Evolutionary conservation across 2,113 vertebrate species (phyloP), one percentile per base, ranked within the genome.

Genomic region (Alligator mississippiensis): DNA sequence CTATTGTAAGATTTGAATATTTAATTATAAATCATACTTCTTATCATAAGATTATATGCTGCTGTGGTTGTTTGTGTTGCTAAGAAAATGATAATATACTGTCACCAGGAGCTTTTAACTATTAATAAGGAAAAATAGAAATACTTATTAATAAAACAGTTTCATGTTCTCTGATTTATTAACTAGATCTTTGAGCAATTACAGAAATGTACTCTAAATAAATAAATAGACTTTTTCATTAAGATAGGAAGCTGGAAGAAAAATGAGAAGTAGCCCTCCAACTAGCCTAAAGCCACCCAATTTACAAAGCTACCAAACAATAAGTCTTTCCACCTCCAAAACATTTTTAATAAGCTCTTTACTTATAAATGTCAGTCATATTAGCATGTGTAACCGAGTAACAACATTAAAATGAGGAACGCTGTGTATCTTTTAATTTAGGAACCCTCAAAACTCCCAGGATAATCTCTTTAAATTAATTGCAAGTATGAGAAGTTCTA

Each of bases 381-480:
- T 92, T 94, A 94, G 58, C 28, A 68, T 88, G 58, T 63, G 59
- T 17, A 77, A 38, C 83, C 58, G 68, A 81, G 57, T 87, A 85
- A 79, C 14, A 82, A 82, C 75, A 89, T 84, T 92, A 74, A 77
- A 30, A 88, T 75, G 64, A 94, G 80, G 14, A 60, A 59, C 1
- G 11, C 64, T 91, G 90, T 90, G 84, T 54, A 74, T 80, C 63
- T 88, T 94, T 95, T 93, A 93, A 95, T 58, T 85, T 88, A 64
- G 5, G 34, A 82, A 30, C 47, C 84, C 54, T 88, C 74, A 60
- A 90, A 79, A 80, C 13, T 84, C 80, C 84, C 60, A 76, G 77
- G 82, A 95, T 92, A 92, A 93, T 96, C 1, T 93, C 95, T 92
- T 64, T 17, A 94, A 95, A 85, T 92, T 89, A 96, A 96, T 89